Evolutionary conservation across 2,113 vertebrate species (phyloP).

Genomic region (Plectropomus leopardus): DNA sequence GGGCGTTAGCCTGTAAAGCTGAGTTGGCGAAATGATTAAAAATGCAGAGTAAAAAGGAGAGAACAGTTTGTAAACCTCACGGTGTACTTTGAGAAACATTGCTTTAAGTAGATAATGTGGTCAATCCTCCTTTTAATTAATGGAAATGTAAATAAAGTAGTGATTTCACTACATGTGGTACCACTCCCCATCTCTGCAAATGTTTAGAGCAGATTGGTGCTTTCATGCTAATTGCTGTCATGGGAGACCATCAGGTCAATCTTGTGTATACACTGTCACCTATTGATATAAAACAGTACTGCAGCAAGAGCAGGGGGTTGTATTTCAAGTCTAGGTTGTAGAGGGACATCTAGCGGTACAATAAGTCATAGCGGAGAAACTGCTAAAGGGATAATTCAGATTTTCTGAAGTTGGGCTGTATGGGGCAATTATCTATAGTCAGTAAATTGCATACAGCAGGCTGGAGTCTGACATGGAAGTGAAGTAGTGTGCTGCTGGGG

Average conservation of each 20-base stretch:
- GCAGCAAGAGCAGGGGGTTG: background rate
- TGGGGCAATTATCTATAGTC: too few species aligned
- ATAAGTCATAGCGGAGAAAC: background rate
- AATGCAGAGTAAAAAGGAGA: background rate
- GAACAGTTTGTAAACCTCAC: slow-evolving; percentile 1
- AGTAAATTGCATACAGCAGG: too few species aligned
- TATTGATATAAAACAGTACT: slow-evolving; percentile 1
- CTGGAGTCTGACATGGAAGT: too few species aligned
- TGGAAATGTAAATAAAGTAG: slow-evolving; percentile 28
- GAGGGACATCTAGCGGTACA: slow-evolving; percentile 56
- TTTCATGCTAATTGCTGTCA: background rate
- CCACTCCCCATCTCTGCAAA: slow-evolving; percentile 31
- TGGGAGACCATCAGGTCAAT: background rate
- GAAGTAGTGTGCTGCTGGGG: too few species aligned
- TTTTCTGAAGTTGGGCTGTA: too few species aligned
- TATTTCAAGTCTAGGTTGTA: background rate
- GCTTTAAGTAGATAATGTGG: slow-evolving; percentile 14
- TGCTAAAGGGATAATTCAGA: too few species aligned
- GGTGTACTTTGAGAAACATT: background rate
- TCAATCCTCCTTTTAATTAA: background rate
- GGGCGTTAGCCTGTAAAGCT: slow-evolving; percentile 25
- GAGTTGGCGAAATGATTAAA: slow-evolving; percentile 22
- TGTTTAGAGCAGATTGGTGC: slow-evolving; percentile 9
- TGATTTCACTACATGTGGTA: slow-evolving; percentile 19
- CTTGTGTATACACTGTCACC: slow-evolving; percentile 29